Conservation (phyloP, 2,888 invertebrate species). For the Hyposoter dolosus region DNA sequence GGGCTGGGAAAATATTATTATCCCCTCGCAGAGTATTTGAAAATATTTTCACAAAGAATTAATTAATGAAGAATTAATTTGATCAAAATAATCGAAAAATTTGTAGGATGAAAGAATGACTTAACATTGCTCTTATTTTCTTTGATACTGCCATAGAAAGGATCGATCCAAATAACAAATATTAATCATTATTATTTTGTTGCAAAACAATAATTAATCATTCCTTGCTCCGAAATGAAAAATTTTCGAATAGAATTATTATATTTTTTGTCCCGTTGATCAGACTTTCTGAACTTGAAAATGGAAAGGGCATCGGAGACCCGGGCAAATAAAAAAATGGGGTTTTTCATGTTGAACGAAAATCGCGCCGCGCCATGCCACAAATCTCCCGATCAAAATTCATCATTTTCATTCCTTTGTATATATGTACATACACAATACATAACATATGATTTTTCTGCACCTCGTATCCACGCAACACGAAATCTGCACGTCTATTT, state of each 20-base stretch:
- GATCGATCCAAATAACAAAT: not conserved
- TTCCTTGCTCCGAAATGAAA: not conserved
- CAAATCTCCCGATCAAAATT: slow-evolving; percentile 32
- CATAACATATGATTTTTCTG: slow-evolving; percentile 25
- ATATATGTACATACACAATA: slow-evolving; percentile 9
- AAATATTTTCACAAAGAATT: slow-evolving; percentile 3
- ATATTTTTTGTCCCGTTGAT: not conserved
- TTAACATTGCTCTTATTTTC: not conserved
- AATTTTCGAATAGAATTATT: not conserved
- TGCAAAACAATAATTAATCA: not conserved
- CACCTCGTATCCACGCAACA: slow-evolving; percentile 26
- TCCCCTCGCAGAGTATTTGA: not conserved
- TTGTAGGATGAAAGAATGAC: not conserved
- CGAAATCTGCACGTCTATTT: slow-evolving; percentile 53
- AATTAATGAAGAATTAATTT: not conserved
- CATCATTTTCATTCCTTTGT: slow-evolving; percentile 8
- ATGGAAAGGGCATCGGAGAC: not conserved
- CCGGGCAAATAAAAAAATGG: not conserved
- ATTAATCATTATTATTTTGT: not conserved
- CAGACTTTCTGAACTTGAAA: not conserved
- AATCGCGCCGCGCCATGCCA: slow-evolving; percentile 59
- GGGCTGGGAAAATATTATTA: not conserved
- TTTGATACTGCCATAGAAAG: not conserved
- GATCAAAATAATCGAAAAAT: not conserved
- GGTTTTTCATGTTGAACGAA: slow-evolving; percentile 37